Conservation (phyloP, 2,113 vertebrate species). For the Aphelocoma coerulescens region DNA sequence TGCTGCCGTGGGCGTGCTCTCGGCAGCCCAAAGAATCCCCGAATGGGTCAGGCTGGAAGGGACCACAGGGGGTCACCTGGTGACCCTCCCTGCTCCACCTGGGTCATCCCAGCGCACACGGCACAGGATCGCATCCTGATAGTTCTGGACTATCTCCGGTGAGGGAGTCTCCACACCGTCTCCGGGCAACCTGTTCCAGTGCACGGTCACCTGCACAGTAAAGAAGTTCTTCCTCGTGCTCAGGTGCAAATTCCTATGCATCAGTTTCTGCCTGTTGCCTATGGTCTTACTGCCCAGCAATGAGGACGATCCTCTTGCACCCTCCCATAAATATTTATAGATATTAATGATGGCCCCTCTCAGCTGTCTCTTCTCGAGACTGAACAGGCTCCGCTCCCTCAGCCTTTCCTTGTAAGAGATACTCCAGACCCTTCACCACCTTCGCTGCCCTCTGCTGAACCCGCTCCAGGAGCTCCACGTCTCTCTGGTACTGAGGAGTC, state of each 20-base stretch:
- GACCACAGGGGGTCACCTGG: not conserved
- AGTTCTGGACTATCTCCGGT: rapidly evolving
- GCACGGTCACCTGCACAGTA: rapidly evolving
- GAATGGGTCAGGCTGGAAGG: rapidly evolving
- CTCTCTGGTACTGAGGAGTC: not conserved
- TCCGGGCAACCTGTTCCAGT: not conserved
- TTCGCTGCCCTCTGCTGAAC: too few relatives aligned
- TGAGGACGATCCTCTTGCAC: not conserved
- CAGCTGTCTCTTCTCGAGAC: not conserved
- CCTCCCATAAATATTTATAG: not conserved
- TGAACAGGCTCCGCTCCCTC: not conserved
- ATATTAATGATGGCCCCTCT: not conserved
- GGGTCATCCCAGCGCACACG: not conserved
- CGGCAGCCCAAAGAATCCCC: not conserved
- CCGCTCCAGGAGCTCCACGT: not conserved
- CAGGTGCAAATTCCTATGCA: not conserved
- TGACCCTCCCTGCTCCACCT: rapidly evolving
- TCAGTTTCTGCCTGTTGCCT: not conserved
- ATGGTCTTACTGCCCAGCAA: not conserved
- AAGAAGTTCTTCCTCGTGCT: not conserved
- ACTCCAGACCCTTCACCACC: not conserved
- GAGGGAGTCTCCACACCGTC: not conserved
- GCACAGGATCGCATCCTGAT: rapidly evolving
- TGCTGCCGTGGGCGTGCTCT: not conserved
- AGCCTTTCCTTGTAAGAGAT: not conserved